Evolutionary conservation across 2,113 vertebrate species (phyloP), one percentile per base, ranked within the genome.

Genomic region (Mohoua ochrocephala): DNA sequence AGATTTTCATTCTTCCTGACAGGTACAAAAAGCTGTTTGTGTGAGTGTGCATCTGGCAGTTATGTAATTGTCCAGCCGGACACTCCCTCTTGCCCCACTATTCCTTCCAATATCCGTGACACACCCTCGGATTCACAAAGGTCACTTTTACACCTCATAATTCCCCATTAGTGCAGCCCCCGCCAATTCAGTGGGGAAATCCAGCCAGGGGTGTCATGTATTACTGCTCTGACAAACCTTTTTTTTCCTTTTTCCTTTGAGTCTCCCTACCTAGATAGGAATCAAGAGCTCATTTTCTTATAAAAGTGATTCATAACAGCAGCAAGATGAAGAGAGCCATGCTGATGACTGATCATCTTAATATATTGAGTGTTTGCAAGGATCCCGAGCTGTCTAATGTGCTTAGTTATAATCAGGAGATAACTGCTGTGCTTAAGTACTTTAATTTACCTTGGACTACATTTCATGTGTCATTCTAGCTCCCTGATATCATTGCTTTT

Each of bases 341-440:
- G 59, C 70, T 95, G 80, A 73, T 94, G 94, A 96, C 71, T 87
- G 91, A 95, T 96, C 69, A 60, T 80, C 95, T 89, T 95, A 96
- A 95, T 95, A 94, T 86, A 95, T 87, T 95, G 92, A 96, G 78
- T 89, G 80, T 94, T 96, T 97, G 84, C 92, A 95, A 95, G 89
- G 89, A 88, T 95, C 67, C 82, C 64, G 84, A 95, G 91, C 82
- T 90, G 81, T 88, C 92, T 96, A 35, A 94, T 60, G 61, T 53
- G 68, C 91, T 89, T 91, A 88, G 71, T 76, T 91, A 76, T 82
- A 92, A 95, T 94, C 95, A 93, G 91, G 87, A 11, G 70, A 95
- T 92, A 91, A 95, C 91, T 93, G 91, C 76, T 85, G 69, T 8
- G 14, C 87, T 95, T 94, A 91, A 95, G 89, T 71, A 87, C 84